Evolutionary conservation across 2,113 vertebrate genomes (phyloP), one percentile per base, ranked within the genome.

Genomic region (Hippocampus guttulatus): DNA sequence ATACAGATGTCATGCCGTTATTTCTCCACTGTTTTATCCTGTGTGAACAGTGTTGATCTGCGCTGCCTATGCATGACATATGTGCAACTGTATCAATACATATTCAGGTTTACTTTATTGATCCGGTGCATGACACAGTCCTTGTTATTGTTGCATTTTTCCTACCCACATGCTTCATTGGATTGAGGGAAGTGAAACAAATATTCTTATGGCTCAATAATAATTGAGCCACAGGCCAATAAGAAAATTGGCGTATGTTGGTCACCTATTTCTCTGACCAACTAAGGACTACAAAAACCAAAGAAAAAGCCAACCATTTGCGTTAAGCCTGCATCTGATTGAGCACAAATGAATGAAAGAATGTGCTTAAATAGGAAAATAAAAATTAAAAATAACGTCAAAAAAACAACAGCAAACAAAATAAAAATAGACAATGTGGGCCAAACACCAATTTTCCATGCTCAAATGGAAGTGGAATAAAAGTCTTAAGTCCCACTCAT

Each of bases 21-120:
- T 57, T 69, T 11, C 25, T 75, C 33, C 51, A 41, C 38, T 38
- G 30, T 21, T 68, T n/a, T 58, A 8, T 61, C 60, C 68, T 21
- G 20, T 51, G 40, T 18, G 57, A 40, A 43, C 25, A 61, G 27
- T 33, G 8, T 61, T 61, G 58, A 30, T 33, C 16, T 18, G 27
- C 3, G 27, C 27, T 61, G 58, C 55, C 15, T 8, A 38, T 9
- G 16, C 7, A 15, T 61, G 58, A 25, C 3, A 61, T 33, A 27
- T 25, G 23, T 25, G 12, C 27, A 61, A 18, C 12, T 16, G 27
- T 18, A 18, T 61, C 58, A 14, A 58, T 25, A 15, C 6, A 57
- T 25, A 25, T 57, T 23, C 10, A 60, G 14, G 58, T 60, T 60
- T 18, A 60, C 10, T 60, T 30, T 30, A 33, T 16, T 30, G 12